These are phyloP conservation scores for Sarcophaga subvicina DNA, from an alignment of 2,888 invertebrate species.

Conservation along the genomic window DNA sequence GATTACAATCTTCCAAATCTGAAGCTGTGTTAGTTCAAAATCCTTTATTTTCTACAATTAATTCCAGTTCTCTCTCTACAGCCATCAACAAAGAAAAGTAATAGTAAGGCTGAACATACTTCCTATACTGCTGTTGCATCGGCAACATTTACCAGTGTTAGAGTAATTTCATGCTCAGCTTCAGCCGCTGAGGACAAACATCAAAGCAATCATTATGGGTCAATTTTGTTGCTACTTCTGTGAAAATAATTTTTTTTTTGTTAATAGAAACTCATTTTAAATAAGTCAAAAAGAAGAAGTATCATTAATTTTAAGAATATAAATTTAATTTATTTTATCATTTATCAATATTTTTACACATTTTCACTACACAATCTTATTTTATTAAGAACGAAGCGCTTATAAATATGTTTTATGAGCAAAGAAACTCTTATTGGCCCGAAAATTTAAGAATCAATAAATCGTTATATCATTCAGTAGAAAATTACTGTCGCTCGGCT, in stretches of 20 bases:
- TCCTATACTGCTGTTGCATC: neutral
- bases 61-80: constrained; percentile 10
- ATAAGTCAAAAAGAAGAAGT: too few species aligned
- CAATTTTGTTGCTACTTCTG: too few species aligned
- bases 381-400: neutral
- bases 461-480: neutral
- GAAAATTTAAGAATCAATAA: too few species aligned
- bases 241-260: too few species aligned
- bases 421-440: too few species aligned
- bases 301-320: neutral
- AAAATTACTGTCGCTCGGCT: too few species aligned
- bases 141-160: neutral
- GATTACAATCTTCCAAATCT: constrained; percentile 80
- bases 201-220: constrained; percentile 55
- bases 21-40: constrained; percentile 76
- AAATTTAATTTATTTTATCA: neutral
- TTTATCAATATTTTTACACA: neutral
- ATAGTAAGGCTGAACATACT: neutral
- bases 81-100: too few species aligned
- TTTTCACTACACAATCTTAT: neutral
- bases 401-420: too few species aligned
- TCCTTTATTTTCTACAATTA: constrained; percentile 36
- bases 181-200: constrained; percentile 37
- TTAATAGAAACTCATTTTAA: too few species aligned
- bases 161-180: constrained; percentile 37